Percentiles rank a stretch among this genome's conserved stretches.
phyloP scores from a whole-genome alignment of 2,797 vertebrate genomes.

The Cercopithecus hamlyni region DNA sequence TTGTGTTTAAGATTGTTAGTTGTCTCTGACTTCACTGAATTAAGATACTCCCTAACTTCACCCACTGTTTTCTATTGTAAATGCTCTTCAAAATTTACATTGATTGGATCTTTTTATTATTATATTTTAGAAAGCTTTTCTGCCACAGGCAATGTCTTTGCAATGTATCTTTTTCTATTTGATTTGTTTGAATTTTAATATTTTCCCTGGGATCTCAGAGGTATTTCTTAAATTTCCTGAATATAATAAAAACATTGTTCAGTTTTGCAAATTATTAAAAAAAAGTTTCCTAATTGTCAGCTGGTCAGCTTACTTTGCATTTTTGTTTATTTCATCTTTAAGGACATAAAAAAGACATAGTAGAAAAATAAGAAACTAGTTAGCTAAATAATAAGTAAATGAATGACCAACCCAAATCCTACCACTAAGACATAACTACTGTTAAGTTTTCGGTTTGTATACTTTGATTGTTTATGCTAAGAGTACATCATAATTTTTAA shows the following conservation, averaged over 20 bases:
- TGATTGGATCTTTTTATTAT: background rate
- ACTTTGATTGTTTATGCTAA: background rate
- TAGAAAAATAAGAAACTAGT: background rate
- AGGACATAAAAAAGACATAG: background rate
- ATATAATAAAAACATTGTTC: background rate
- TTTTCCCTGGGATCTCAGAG: background rate
- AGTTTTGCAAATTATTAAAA: constrained; percentile 16
- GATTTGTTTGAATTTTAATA: background rate
- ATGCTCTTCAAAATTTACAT: constrained; percentile 34
- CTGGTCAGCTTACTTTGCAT: background rate
- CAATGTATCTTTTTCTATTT: background rate
- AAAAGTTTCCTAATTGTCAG: background rate
- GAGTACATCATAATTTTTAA: background rate
- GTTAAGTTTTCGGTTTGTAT: background rate
- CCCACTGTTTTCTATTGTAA: background rate
- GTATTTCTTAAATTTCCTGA: background rate
- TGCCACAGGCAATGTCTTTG: background rate
- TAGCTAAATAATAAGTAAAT: background rate
- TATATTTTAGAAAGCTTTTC: background rate
- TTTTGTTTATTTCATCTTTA: constrained; percentile 46
- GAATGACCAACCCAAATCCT: background rate
- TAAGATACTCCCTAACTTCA: background rate
- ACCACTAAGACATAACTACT: background rate
- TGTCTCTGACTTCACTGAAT: constrained; percentile 21
- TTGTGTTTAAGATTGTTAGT: constrained; percentile 11